phyloP scores from a whole-genome alignment of 2,888 invertebrate genomes.

The Saturnia pavonia region DNA sequence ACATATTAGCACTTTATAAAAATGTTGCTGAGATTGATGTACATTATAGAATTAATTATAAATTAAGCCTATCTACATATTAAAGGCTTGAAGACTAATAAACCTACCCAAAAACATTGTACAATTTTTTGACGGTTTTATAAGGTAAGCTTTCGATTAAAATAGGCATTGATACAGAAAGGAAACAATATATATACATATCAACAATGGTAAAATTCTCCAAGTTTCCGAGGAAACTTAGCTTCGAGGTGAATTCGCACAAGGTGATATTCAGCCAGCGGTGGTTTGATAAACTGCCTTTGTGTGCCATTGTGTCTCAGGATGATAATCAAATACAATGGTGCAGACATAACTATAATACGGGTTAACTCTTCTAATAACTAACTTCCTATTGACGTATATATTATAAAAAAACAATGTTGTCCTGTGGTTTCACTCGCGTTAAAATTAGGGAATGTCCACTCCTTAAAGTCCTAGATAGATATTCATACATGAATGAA shows the following conservation, averaged over 20 bases:
- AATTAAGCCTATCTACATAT: no score
- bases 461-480: no score
- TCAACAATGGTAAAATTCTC: slow-evolving; percentile 10
- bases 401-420: not conserved
- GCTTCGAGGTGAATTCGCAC: slow-evolving; percentile 46
- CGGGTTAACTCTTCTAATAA: slow-evolving; percentile 46
- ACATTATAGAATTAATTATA: no score
- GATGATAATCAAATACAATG: slow-evolving; percentile 63
- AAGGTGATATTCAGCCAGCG: slow-evolving; percentile 57
- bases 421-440: no score
- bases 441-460: no score
- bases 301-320: slow-evolving; percentile 62
- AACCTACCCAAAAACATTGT: no score
- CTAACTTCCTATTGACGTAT: slow-evolving; percentile 40
- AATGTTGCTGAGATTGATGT: no score
- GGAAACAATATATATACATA: not conserved
- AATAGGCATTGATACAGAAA: not conserved
- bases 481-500: no score
- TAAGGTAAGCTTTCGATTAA: not conserved
- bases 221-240: slow-evolving; percentile 23
- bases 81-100: no score
- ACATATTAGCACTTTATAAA: no score
- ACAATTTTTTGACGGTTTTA: no score
- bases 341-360: slow-evolving; percentile 45
- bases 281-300: slow-evolving; percentile 69